Conservation (phyloP, 2,797 vertebrate genomes). For the Malacoctenus gilli region DNA sequence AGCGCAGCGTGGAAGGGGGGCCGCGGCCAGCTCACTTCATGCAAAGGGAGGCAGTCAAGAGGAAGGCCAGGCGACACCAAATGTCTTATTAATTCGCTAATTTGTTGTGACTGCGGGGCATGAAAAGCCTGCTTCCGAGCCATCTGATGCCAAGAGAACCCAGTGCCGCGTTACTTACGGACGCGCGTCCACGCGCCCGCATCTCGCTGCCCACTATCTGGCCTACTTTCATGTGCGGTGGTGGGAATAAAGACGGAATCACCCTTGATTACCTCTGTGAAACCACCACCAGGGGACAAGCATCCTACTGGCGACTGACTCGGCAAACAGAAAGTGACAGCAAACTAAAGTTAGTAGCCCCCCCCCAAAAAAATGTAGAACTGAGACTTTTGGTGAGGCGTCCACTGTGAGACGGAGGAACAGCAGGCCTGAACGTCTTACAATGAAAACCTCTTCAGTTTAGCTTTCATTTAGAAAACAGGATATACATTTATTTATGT, state of each 20-base stretch:
- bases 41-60: conserved; percentile 82
- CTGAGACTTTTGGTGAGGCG: no score
- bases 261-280: conserved; percentile 75
- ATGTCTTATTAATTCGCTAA: conserved; percentile 85
- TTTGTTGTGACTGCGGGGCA: conserved; percentile 84
- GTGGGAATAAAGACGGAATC: conserved; percentile 75
- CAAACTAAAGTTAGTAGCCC: conserved; percentile 26
- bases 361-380: no score
- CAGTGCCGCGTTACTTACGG: conserved; percentile 63
- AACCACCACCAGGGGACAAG: conserved; percentile 74
- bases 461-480: no score
- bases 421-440: no score
- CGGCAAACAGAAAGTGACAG: conserved; percentile 51
- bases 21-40: conserved; percentile 74
- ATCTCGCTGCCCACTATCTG: conserved; percentile 68
- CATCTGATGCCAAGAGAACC: conserved; percentile 84
- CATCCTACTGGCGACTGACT: conserved; percentile 65
- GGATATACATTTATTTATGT: no score
- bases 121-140: conserved; percentile 80
- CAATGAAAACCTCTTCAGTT: no score
- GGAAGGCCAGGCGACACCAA: conserved; percentile 84
- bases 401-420: no score
- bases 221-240: conserved; percentile 79
- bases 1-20: conserved; percentile 60
- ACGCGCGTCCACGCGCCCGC: conserved; percentile 27